A percentile compares a stretch with the other conserved stretches of the same genome.
Evolutionary conservation across 2,888 invertebrate species (phyloP).

Genomic region (Drosophila pegasa): DNA sequence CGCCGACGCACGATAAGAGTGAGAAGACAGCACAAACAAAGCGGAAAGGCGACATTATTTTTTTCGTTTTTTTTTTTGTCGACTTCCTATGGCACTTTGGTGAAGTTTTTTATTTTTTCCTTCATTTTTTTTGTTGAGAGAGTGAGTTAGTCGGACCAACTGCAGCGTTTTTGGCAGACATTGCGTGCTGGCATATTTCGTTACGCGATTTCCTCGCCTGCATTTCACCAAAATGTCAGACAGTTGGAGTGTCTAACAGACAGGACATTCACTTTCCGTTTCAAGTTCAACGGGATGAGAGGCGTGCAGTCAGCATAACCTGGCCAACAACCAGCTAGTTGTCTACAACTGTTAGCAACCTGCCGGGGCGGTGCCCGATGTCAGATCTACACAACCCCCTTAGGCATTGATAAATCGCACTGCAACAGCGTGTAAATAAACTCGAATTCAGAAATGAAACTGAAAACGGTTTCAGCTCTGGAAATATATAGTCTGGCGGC

Average conservation of each 20-base stretch:
- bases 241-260: constrained; percentile 73
- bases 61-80: constrained; percentile 20
- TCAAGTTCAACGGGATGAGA: constrained; percentile 71
- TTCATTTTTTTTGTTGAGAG: constrained; percentile 6
- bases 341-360: constrained; percentile 17
- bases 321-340: constrained; percentile 2
- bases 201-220: constrained; percentile 55
- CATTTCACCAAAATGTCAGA: constrained; percentile 62
- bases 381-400: neutral
- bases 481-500: neutral
- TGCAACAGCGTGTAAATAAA: constrained; percentile 19
- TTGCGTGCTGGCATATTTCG: constrained; percentile 69
- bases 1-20: constrained; percentile 49
- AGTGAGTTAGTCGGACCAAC: constrained; percentile 28
- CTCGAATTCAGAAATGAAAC: constrained; percentile 10
- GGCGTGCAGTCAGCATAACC: constrained; percentile 23
- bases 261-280: constrained; percentile 80
- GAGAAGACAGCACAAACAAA: constrained; percentile 47
- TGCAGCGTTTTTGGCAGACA: constrained; percentile 70
- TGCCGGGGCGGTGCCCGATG: constrained; percentile 10
- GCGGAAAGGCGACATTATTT: constrained; percentile 50
- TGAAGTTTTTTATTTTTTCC: neutral
- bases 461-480: neutral
- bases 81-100: constrained; percentile 53
- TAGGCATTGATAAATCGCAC: constrained; percentile 23